Conservation (phyloP, 2,888 invertebrate species). For the Cybosia mesomella region DNA sequence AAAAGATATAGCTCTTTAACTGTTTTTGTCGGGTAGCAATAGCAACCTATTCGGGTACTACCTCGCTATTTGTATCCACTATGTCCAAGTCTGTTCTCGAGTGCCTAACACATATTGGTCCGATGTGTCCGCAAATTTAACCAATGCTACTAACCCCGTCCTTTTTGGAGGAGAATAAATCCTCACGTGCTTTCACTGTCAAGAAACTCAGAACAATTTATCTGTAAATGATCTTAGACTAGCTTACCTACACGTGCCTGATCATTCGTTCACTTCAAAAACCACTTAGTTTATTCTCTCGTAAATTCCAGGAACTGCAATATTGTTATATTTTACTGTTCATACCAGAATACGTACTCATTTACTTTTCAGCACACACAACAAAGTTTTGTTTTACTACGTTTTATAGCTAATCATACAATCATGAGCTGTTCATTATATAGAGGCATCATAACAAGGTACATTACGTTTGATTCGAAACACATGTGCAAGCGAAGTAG, state of each 20-base stretch:
- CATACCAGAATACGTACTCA: background rate
- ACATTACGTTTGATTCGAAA: constrained; percentile 62
- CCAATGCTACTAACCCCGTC: no score
- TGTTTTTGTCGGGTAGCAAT: no score
- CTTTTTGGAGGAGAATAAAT: no score
- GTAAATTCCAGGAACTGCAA: background rate
- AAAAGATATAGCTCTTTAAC: no score
- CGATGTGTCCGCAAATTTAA: no score
- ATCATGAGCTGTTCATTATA: constrained; percentile 59
- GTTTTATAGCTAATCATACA: constrained; percentile 47
- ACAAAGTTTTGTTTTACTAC: constrained; percentile 31
- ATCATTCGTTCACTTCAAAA: background rate
- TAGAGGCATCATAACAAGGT: constrained; percentile 56
- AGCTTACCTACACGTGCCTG: background rate
- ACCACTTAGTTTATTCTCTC: background rate
- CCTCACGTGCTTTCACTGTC: background rate
- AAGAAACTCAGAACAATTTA: background rate
- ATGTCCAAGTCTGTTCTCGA: no score
- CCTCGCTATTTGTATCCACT: no score
- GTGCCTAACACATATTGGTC: no score
- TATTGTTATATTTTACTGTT: background rate
- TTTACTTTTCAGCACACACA: background rate
- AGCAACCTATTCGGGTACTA: no score
- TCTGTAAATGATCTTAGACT: background rate
- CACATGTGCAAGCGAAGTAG: constrained; percentile 55